phyloP scores from a whole-genome alignment of 2,113 vertebrate genomes.

The Carassius auratus region DNA sequence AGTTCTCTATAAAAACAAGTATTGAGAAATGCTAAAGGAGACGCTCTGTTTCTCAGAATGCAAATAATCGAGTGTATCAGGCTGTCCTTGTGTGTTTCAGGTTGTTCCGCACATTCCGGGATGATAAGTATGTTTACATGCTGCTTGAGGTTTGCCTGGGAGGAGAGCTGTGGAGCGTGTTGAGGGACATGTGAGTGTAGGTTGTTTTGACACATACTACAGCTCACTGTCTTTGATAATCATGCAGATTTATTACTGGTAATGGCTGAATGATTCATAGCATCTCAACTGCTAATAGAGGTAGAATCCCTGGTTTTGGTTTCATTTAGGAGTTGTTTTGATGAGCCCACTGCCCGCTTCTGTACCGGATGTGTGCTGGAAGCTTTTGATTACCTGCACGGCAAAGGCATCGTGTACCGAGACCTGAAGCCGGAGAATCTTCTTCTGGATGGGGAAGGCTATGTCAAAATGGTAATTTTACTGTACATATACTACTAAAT shows the following conservation, averaged over 20 bases:
- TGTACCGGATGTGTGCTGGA: constrained; percentile 78
- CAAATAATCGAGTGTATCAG: neutral
- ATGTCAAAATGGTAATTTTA: constrained; percentile 76
- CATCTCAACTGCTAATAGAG: neutral
- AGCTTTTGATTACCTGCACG: constrained; percentile 78
- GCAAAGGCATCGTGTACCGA: constrained; percentile 73
- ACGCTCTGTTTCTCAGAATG: neutral
- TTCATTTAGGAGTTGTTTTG: constrained; percentile 72
- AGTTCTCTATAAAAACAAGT: neutral
- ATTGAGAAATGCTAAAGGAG: neutral
- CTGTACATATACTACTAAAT: neutral
- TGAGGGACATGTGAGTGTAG: constrained; percentile 90
- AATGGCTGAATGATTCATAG: neutral
- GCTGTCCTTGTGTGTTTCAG: constrained; percentile 70
- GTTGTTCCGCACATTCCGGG: constrained; percentile 89
- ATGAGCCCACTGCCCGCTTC: constrained; percentile 75
- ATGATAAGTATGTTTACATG: constrained; percentile 90
- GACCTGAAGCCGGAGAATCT: constrained; percentile 81
- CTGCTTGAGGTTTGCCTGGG: constrained; percentile 91
- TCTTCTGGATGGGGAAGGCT: constrained; percentile 73
- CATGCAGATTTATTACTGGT: neutral
- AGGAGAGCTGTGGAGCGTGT: constrained; percentile 90
- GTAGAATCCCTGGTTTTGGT: constrained; percentile 31
- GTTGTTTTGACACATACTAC: constrained; percentile 50
- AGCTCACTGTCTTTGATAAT: constrained; percentile 24